Base-by-base conservation (phyloP, 2,888 invertebrate genomes). In the Odontocolon sp. region DNA sequence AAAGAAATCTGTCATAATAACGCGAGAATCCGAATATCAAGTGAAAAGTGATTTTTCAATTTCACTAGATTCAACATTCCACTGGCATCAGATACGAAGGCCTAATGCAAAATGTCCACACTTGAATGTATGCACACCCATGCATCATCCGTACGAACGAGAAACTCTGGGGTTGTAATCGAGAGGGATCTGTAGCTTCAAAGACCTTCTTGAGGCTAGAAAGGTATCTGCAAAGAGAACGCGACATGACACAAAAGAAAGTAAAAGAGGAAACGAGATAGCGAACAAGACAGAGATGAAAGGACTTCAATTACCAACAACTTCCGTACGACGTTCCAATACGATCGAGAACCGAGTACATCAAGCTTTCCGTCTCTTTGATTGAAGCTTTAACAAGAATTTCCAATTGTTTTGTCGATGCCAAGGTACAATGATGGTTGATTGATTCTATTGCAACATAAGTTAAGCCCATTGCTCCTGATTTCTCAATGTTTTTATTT, bases 251-350 rank as follows among this genome's bases (percentile, higher is more conserved):
- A 21, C 8, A 31, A 21, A 68, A 8, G 33, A 14, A 54, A 28
- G 36, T 18, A 42, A 18, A 21, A 6, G 9, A n/a, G 31, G 18
- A 36, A 2, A 16, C 5, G 45, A n/a, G 4, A 8, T 3, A 31
- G 52, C 9, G 11, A 40, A n/a, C 14, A 18, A 45, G 54, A 45
- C 3, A 56, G 36, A 56, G 36, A 3, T 42, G 54, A 26, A 54
- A 54, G 70, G 16, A 61, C 61, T 70, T 70, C 61, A 70, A 70
- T 70, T 70, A 70, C 61, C 61, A 61, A 42, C 42, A 70, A 54
- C 36, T 70, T 63, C 45, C 47, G n/a, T 16, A 21, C 47, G 8
- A 6, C 52, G 61, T 45, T 59, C 50, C 50, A 40, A 59, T 59
- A 33, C 45, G 70, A 54, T 63, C 56, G 42, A 45, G 59, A 36